These are phyloP conservation scores for Dastarcus helophoroides DNA, from an alignment of 2,888 invertebrate species.

Conservation along the genomic window DNA sequence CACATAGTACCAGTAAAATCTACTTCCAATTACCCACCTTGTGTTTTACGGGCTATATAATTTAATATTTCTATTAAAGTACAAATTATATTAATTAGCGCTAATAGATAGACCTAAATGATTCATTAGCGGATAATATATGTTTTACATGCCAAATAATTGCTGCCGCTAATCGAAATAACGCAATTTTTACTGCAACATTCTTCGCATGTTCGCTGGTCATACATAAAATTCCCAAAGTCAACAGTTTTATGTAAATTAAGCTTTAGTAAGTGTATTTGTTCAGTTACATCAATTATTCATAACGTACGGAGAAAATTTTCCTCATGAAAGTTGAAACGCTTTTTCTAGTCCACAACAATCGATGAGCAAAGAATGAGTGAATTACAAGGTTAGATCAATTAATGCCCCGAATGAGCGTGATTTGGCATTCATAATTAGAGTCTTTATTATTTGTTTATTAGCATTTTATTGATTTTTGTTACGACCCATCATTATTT, in stretches of 20 bases:
- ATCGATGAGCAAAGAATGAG: no score
- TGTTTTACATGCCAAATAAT: not conserved
- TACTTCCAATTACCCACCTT: conserved; percentile 6
- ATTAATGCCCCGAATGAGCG: no score
- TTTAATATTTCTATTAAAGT: not conserved
- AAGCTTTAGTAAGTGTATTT: conserved; percentile 18
- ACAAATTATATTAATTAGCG: conserved; percentile 1
- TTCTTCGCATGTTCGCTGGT: conserved; percentile 6
- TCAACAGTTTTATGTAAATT: conserved; percentile 17
- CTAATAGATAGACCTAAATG: not conserved
- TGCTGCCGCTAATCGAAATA: conserved; percentile 5
- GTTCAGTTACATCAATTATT: conserved; percentile 20
- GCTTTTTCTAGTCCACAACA: no score
- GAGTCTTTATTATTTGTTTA: no score
- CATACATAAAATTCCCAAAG: conserved; percentile 13
- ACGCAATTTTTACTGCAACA: conserved; percentile 11
- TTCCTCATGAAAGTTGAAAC: no score
- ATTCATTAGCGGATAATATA: conserved; percentile 1
- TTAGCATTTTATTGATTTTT: no score
- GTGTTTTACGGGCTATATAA: conserved; percentile 7
- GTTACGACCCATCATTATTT: no score
- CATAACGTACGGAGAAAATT: conserved; percentile 12
- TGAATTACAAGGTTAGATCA: no score
- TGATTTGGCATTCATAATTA: no score
- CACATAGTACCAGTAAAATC: no score